A percentile compares a stretch with the other conserved stretches of the same genome.
phyloP scores from a whole-genome alignment of 2,888 invertebrate genomes.

The Lasioglossum lativentre region DNA sequence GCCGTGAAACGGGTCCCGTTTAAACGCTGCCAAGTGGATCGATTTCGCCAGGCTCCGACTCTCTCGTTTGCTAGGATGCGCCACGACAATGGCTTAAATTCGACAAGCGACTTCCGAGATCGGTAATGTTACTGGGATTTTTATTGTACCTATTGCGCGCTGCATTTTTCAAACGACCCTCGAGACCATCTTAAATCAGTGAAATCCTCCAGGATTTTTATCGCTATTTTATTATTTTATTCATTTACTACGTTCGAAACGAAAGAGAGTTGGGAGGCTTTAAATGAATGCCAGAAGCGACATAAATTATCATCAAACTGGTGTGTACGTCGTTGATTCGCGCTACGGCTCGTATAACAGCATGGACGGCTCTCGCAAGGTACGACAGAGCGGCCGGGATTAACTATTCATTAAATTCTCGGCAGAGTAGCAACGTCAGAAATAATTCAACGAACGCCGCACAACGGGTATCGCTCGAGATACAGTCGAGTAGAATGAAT shows the following conservation, averaged over 20 bases:
- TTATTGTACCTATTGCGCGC: not conserved
- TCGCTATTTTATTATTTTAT: not conserved
- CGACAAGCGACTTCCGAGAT: not conserved
- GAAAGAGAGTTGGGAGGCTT: not conserved
- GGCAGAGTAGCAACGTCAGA: not conserved
- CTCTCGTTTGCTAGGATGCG: not conserved
- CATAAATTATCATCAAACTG: not conserved
- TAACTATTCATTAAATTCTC: slow-evolving; percentile 6
- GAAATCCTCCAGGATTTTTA: not conserved
- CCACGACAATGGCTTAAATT: not conserved
- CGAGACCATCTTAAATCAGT: too few species aligned
- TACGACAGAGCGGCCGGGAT: not conserved
- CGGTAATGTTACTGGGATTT: not conserved
- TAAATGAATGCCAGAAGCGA: not conserved
- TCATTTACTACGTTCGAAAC: not conserved
- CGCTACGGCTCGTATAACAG: not conserved
- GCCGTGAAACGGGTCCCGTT: slow-evolving; percentile 12
- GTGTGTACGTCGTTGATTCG: not conserved
- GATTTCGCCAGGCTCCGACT: not conserved
- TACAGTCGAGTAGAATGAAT: not conserved
- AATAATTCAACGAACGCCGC: not conserved
- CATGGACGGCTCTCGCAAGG: not conserved
- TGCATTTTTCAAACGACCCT: not conserved
- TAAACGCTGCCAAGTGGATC: not conserved
- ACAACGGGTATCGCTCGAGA: not conserved